phyloP scores from a whole-genome alignment of 2,113 vertebrate species.

The Pomatorhinus ruficollis region DNA sequence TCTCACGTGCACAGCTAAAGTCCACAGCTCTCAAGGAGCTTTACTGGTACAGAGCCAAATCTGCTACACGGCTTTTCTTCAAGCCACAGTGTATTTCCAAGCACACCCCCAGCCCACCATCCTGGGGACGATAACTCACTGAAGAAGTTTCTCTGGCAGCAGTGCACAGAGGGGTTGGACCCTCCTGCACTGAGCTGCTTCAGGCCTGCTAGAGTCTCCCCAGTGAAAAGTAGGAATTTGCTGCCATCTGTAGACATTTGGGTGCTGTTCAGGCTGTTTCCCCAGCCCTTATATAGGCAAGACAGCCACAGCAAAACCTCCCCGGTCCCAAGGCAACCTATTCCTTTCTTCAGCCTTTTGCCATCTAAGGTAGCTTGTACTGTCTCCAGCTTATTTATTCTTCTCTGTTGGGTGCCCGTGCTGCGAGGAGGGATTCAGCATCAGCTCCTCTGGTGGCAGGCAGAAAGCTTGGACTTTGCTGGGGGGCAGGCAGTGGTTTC shows the following conservation, averaged over 20 bases:
- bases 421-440: background rate
- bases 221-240: conserved; percentile 6
- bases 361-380: conserved; percentile 10
- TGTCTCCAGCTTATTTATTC: background rate
- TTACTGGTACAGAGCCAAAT: background rate
- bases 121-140: background rate
- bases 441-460: background rate
- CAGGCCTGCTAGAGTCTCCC: background rate
- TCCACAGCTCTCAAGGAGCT: background rate
- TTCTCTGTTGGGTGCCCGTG: background rate
- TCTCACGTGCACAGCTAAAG: background rate
- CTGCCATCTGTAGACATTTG: conserved; percentile 58
- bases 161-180: rapidly evolving
- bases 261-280: background rate
- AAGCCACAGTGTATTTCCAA: background rate
- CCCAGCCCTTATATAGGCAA: conserved; percentile 46
- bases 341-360: background rate
- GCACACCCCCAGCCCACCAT: rapidly evolving
- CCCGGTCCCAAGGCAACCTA: background rate
- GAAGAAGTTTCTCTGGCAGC: background rate
- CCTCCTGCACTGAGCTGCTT: background rate
- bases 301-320: background rate
- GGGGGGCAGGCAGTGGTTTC: background rate
- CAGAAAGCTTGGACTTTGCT: background rate
- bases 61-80: background rate